These are phyloP conservation scores for Eupleurogrammus muticus DNA, from an alignment of 2,797 vertebrate species.

Conservation along the genomic window DNA sequence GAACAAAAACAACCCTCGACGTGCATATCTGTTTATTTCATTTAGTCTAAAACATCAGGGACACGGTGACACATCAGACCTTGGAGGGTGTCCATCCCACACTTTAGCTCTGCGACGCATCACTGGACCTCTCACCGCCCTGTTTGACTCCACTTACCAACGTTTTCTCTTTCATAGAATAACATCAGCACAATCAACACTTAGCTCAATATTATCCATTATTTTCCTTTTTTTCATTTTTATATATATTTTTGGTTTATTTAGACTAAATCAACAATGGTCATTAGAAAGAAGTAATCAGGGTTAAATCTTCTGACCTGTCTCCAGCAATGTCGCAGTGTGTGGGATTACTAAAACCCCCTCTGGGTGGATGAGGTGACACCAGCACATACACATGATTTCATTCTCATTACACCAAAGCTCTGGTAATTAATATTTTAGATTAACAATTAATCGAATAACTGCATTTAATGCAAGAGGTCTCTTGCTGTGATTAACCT, in stretches of 20 bases:
- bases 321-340: constrained; percentile 31
- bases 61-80: constrained; percentile 42
- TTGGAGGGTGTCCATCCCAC: constrained; percentile 34
- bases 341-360: constrained; percentile 52
- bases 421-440: background rate
- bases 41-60: constrained; percentile 47
- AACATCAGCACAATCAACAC: constrained; percentile 35
- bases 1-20: constrained; percentile 61
- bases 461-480: background rate
- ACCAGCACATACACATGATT: constrained; percentile 12
- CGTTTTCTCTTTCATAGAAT: constrained; percentile 37
- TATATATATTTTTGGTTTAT: background rate
- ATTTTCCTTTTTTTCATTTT: constrained; percentile 43
- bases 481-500: constrained; percentile 1
- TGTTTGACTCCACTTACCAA: constrained; percentile 39
- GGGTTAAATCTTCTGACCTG: constrained; percentile 43
- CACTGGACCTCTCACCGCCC: constrained; percentile 33
- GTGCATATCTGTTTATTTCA: constrained; percentile 61
- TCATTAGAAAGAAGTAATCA: constrained; percentile 40
- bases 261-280: constrained; percentile 23
- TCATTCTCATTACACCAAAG: constrained; percentile 24
- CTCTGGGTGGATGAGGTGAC: constrained; percentile 35
- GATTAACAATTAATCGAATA: constrained; percentile 14
- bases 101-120: constrained; percentile 50
- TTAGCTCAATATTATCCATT: constrained; percentile 14